These are phyloP conservation scores for Nomada fabriciana DNA, from an alignment of 2,888 invertebrate species.

Conservation along the genomic window DNA sequence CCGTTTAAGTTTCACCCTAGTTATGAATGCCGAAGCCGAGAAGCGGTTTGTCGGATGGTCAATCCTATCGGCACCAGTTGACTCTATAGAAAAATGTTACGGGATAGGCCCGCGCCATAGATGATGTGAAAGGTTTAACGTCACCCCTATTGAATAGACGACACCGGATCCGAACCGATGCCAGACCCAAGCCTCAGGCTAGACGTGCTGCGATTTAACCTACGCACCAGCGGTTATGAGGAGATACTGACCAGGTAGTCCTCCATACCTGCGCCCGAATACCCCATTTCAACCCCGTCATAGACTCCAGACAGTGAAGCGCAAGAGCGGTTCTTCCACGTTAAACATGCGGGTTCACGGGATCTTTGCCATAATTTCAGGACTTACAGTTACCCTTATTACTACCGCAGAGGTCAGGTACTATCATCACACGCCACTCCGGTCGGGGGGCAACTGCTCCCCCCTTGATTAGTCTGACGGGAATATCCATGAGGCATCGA, in stretches of 20 bases:
- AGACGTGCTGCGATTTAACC: neutral
- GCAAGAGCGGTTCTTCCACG: neutral
- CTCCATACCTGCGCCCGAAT: neutral
- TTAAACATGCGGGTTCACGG: neutral
- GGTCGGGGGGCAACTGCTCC: no score
- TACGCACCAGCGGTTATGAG: neutral
- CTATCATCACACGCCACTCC: no score
- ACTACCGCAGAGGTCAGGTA: no score
- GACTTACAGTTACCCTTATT: no score
- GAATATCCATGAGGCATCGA: neutral
- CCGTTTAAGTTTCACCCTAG: no score
- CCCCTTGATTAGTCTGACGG: no score
- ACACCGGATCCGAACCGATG: neutral
- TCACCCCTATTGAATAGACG: constrained; percentile 18
- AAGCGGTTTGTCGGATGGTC: no score
- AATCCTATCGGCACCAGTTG: no score
- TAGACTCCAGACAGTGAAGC: neutral
- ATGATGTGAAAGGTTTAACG: constrained; percentile 15
- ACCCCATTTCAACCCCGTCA: neutral
- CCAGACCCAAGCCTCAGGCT: neutral
- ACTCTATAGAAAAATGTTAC: neutral
- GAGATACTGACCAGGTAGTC: constrained; percentile 5
- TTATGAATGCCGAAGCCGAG: no score
- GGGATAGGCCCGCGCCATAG: constrained; percentile 14
- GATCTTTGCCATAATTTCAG: no score